Base-by-base conservation (phyloP, 2,797 vertebrate genomes). In the Molossus molossus region DNA sequence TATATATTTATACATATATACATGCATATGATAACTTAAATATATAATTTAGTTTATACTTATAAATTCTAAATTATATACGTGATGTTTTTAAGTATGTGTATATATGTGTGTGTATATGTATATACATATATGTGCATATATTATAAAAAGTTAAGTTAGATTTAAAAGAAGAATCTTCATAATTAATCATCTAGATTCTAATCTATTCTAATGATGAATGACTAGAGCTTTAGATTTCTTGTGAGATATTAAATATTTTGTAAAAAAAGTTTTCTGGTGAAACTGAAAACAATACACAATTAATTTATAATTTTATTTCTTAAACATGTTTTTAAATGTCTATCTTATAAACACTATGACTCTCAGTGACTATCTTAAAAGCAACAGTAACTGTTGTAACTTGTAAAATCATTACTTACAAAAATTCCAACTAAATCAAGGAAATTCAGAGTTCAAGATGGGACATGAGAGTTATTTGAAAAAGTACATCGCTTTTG, bases 261-360 rank as follows among this genome's bases (percentile, higher is more conserved):
- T 60, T 67, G 83, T 45, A 4, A 76, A 95, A 94, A 84, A 0
- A 1, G 40, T 72, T 57, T 58, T n/a, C 21, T 80, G 12, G 9
- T 64, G 87, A 84, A 94, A 91, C 21, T 84, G 14, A 93, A 90
- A 96, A 67, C 1, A n/a, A 76, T 20, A 64, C 12, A 93, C 12
- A 45, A 81, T 76, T 69, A 57, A 89, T 62, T 83, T 90, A 48
- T 7, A 83, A 65, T 55, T 83, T 94, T 92, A 81, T 97, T 97
- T 98, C 94, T 95, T 96, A 93, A 97, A 87, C 70, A 90, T 97
- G 95, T 96, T 97, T 97, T 96, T 96, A 97, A 97, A 97, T 93
- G 21, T 76, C 23, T 89, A 64, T 84, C 79, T 62, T 87, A 58
- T 96, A 77, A 96, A 84, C 3, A 87, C 21, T 60, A 53, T 77